Evolutionary conservation across 2,797 vertebrate genomes (phyloP).

Genomic region (Manis pentadactyla): DNA sequence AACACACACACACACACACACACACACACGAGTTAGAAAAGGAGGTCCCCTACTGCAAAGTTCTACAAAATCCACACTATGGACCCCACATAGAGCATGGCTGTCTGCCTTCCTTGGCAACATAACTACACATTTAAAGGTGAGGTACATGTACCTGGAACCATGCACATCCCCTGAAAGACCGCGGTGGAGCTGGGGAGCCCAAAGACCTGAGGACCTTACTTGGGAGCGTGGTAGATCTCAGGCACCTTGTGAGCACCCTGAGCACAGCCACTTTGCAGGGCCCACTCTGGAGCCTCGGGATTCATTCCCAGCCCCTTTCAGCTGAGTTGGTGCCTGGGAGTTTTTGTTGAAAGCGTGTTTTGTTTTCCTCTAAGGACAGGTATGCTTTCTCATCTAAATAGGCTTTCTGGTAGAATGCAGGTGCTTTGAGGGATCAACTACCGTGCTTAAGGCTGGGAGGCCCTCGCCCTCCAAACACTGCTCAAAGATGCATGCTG

Average conservation of each 20-base stretch:
- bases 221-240: fast-evolving
- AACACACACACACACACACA: neutral
- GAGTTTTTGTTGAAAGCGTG: neutral
- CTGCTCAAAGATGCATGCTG: neutral
- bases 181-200: neutral
- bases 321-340: neutral
- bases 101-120: neutral
- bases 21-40: neutral
- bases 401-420: neutral
- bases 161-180: neutral
- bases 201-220: neutral
- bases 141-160: neutral
- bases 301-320: neutral
- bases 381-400: neutral
- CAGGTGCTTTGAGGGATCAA: neutral
- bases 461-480: neutral
- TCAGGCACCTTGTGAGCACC: neutral
- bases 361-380: neutral
- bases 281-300: neutral
- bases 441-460: neutral
- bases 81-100: fast-evolving
- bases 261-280: neutral
- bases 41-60: neutral
- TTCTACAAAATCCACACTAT: neutral
- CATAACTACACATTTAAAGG: neutral